Evolutionary conservation across 2,888 invertebrate genomes (phyloP), one percentile per base, ranked within the genome.

Genomic region (Calliphora vomitoria): DNA sequence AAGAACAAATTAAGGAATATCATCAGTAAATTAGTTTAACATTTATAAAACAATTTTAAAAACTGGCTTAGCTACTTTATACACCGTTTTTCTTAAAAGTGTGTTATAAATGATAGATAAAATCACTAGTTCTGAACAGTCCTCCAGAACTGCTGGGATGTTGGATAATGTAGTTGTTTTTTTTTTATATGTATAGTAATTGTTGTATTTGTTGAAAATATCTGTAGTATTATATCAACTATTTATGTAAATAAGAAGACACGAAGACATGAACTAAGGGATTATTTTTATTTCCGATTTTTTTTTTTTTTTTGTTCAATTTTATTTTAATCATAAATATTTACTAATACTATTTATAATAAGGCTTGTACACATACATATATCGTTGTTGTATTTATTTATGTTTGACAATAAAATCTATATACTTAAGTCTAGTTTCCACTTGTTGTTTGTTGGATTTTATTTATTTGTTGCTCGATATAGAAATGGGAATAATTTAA

Each of bases 381-480:
- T 41, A 41, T 11, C 11, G 41, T 41, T 41, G 41, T 41, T 41
- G 8, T 60, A 35, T 58, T 58, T 60, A 31, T 31, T 60, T 60
- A 6, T 60, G 11, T 60, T 60, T 60, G 11, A 1, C 13, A 60
- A 60, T 60, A 35, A 60, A 60, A 60, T 15, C 15, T 25, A 41
- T 2, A 11, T n/a, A 25, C 8, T n/a, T n/a, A 60, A 62, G 31
- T 31, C 15, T 18, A 13, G 20, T 68, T 68, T 15, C 25, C 25
- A 68, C 68, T 68, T 68, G 68, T 68, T 68, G 64, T 18, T 47
- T 25, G 25, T 8, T 20, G 18, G 18, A 18, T 55, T 25, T 53
- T 25, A 13, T 60, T 55, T 20, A 55, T 18, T 60, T 60, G 5
- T 60, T 38, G 31, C 15, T 25, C 13, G 44, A 13, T 44, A 35